A percentile compares a stretch with the other conserved stretches of the same genome.
phyloP scores from a whole-genome alignment of 1,140 invertebrate genomes.

The Hyles euphorbiae region DNA sequence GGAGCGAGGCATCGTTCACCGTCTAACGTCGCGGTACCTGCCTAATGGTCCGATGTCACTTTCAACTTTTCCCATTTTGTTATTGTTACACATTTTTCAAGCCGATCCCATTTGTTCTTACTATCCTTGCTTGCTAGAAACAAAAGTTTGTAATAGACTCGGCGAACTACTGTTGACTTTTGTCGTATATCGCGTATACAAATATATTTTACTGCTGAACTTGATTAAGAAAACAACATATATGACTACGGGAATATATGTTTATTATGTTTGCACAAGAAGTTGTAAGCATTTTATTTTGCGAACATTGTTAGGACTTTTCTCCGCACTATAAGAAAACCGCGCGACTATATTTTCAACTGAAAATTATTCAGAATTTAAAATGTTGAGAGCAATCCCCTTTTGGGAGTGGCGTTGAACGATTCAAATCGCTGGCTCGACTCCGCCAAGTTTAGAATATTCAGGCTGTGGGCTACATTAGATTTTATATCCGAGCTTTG shows the following conservation, averaged over 20 bases:
- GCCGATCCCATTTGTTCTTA: constrained; percentile 47
- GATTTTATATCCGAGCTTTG: constrained; percentile 40
- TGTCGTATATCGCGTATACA: background rate
- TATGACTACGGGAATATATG: too few species aligned
- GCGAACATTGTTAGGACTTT: background rate
- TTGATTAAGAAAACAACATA: too few species aligned
- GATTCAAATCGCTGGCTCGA: constrained; percentile 25
- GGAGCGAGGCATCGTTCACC: constrained; percentile 16
- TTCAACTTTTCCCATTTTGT: constrained; percentile 48
- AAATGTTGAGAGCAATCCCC: constrained; percentile 24
- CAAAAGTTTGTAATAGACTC: constrained; percentile 22
- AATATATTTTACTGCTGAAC: constrained; percentile 3
- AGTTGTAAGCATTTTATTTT: background rate
- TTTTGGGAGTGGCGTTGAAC: constrained; percentile 15
- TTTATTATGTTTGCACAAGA: too few species aligned
- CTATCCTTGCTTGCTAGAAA: constrained; percentile 21
- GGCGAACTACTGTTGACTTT: constrained; percentile 16
- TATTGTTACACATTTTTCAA: constrained; percentile 60
- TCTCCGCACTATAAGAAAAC: background rate
- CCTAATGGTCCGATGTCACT: constrained; percentile 49
- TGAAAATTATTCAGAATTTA: constrained; percentile 6
- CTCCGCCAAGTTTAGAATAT: constrained; percentile 43
- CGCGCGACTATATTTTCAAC: background rate
- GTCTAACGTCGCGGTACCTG: constrained; percentile 24
- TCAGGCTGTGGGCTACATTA: constrained; percentile 47